Evolutionary conservation across 1,140 invertebrate species (phyloP).

Genomic region (Vanessa tameamea): DNA sequence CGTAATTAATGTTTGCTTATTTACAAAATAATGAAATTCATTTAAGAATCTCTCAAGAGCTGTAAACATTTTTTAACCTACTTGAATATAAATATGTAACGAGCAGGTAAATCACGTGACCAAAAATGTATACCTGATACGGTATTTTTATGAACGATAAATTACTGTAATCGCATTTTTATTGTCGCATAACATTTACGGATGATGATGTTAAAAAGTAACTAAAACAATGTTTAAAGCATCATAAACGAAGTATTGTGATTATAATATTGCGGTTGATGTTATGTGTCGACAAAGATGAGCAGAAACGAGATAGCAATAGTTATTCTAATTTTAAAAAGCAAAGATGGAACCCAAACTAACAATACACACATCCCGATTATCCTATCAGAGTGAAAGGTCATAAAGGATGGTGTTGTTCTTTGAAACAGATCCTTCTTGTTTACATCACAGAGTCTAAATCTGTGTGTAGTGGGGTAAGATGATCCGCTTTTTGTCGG

Average conservation of each 20-base stretch:
- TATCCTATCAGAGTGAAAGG: slow-evolving; percentile 61
- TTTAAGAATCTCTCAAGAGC: slow-evolving; percentile 32
- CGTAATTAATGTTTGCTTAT: slow-evolving; percentile 30
- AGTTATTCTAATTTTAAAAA: slow-evolving; percentile 77
- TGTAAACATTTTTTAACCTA: slow-evolving; percentile 12
- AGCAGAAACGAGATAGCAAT: slow-evolving; percentile 57
- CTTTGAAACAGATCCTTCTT: slow-evolving; percentile 58
- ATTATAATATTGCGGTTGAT: slow-evolving; percentile 63
- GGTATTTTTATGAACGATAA: slow-evolving; percentile 35
- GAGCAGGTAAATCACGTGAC: slow-evolving; percentile 31
- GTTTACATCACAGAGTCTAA: slow-evolving; percentile 59
- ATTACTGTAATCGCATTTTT: slow-evolving; percentile 40
- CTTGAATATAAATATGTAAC: slow-evolving; percentile 40
- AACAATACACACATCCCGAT: slow-evolving; percentile 72
- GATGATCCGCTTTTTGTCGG: slow-evolving; percentile 59
- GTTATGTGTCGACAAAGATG: slow-evolving; percentile 22
- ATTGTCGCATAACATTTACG: slow-evolving; percentile 35
- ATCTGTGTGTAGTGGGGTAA: slow-evolving; percentile 48
- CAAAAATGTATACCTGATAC: slow-evolving; percentile 39
- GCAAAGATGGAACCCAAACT: slow-evolving; percentile 79
- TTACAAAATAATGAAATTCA: slow-evolving; percentile 26
- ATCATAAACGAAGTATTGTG: slow-evolving; percentile 70
- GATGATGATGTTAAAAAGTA: slow-evolving; percentile 68
- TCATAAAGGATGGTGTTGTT: slow-evolving; percentile 53
- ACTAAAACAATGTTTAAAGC: slow-evolving; percentile 69